Evolutionary conservation across 1,140 invertebrate species (phyloP).

Genomic region (Drosophila pachea): DNA sequence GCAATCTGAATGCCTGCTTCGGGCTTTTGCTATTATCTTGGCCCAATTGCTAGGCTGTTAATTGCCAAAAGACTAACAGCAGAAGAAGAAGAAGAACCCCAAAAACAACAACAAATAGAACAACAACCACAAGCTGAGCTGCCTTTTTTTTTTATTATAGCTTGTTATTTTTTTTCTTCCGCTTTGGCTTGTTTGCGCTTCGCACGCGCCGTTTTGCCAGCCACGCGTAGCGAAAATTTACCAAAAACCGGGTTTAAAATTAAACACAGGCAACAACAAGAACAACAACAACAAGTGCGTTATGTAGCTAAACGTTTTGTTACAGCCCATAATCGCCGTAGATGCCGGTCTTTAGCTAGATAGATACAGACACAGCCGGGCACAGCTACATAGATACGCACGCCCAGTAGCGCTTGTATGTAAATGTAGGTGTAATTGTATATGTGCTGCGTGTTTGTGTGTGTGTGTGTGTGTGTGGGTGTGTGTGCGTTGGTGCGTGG

Average conservation of each 20-base stretch:
- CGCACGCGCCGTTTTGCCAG: constrained; percentile 69
- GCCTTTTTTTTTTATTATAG: constrained; percentile 23
- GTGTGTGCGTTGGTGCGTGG: constrained; percentile 20
- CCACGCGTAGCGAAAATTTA: constrained; percentile 71
- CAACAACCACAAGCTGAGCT: constrained; percentile 40
- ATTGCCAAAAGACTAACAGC: constrained; percentile 51
- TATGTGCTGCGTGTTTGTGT: background rate
- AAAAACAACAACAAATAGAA: constrained; percentile 8
- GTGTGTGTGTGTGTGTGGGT: constrained; percentile 15
- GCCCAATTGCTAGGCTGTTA: constrained; percentile 61
- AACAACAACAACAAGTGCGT: constrained; percentile 26
- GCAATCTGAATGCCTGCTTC: constrained; percentile 13
- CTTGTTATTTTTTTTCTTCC: constrained; percentile 11
- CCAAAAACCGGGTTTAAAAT: constrained; percentile 65
- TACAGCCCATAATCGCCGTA: constrained; percentile 72
- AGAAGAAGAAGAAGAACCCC: constrained; percentile 23
- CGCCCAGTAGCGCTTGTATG: constrained; percentile 28
- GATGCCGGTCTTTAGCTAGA: constrained; percentile 36
- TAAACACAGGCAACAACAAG: constrained; percentile 52
- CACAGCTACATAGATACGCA: constrained; percentile 28
- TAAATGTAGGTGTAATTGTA: background rate
- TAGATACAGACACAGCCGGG: constrained; percentile 8
- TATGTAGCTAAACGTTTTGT: constrained; percentile 76
- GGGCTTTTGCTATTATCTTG: constrained; percentile 48
- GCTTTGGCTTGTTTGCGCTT: constrained; percentile 50